Evolutionary conservation across 2,888 invertebrate genomes (phyloP).

Genomic region (Anthrax anthrax): DNA sequence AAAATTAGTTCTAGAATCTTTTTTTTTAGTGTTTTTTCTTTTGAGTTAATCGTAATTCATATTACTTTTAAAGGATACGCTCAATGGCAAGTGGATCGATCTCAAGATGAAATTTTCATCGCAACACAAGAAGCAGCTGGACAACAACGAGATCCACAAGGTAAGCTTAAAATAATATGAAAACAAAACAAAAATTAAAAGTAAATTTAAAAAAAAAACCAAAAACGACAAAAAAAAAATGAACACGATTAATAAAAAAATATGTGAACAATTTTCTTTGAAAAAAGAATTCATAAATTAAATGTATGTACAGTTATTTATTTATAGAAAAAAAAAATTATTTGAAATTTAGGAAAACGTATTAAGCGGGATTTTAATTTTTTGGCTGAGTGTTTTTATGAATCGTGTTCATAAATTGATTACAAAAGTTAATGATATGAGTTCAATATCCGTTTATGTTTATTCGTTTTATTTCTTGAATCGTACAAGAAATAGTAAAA

Average conservation of each 20-base stretch:
- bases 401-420: conserved; percentile 3
- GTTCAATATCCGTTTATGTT: too few relatives aligned
- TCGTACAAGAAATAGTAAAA: too few relatives aligned
- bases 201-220: neutral
- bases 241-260: conserved; percentile 8
- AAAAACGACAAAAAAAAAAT: conserved; percentile 1
- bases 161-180: conserved; percentile 43
- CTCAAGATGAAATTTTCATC: conserved; percentile 76
- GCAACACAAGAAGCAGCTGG: conserved; percentile 63
- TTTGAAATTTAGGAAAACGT: too few relatives aligned
- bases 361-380: too few relatives aligned
- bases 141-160: conserved; percentile 75
- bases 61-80: conserved; percentile 54
- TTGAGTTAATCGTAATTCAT: too few relatives aligned
- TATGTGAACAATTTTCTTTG: neutral
- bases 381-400: neutral
- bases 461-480: too few relatives aligned
- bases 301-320: too few relatives aligned
- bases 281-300: too few relatives aligned
- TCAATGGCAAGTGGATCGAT: conserved; percentile 70
- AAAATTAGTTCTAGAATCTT: too few relatives aligned
- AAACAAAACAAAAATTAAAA: too few relatives aligned
- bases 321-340: too few relatives aligned
- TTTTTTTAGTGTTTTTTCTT: conserved; percentile 3
- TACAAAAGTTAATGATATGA: neutral